Percentiles rank a stretch among this genome's conserved stretches.
Conservation (phyloP, 2,888 invertebrate genomes). For the Myathropa florea region DNA sequence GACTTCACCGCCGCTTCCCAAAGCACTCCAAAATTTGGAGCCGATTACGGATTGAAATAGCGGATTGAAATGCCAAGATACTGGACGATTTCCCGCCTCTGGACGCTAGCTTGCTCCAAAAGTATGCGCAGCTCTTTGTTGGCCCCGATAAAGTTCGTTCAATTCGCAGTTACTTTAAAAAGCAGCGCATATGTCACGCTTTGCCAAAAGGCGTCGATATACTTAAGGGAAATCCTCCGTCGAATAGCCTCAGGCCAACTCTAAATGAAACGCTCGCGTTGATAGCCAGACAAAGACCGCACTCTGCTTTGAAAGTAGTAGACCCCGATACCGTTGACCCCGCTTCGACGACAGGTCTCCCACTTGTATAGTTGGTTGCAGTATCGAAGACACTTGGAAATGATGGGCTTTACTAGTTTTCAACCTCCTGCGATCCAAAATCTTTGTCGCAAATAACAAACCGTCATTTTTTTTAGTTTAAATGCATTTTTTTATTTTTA, state of each 20-base stretch:
- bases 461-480: too few species aligned
- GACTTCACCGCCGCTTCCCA: slow-evolving; percentile 23
- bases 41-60: neutral
- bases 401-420: neutral
- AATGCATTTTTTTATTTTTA: too few species aligned
- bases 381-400: slow-evolving; percentile 56
- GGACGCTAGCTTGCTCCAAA: neutral
- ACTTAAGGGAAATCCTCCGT: slow-evolving; percentile 72
- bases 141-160: slow-evolving; percentile 75
- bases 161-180: slow-evolving; percentile 73
- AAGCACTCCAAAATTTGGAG: slow-evolving; percentile 13
- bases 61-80: neutral
- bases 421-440: slow-evolving; percentile 19
- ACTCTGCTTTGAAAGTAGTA: too few species aligned
- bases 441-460: neutral
- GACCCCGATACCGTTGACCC: too few species aligned
- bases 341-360: too few species aligned
- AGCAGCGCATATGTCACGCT: slow-evolving; percentile 71
- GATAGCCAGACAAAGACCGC: slow-evolving; percentile 72
- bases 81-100: too few species aligned
- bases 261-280: slow-evolving; percentile 47
- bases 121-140: neutral
- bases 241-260: slow-evolving; percentile 30
- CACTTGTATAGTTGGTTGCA: too few species aligned
- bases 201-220: slow-evolving; percentile 71